Evolutionary conservation across 2,113 vertebrate genomes (phyloP).

Genomic region (Tichodroma muraria): DNA sequence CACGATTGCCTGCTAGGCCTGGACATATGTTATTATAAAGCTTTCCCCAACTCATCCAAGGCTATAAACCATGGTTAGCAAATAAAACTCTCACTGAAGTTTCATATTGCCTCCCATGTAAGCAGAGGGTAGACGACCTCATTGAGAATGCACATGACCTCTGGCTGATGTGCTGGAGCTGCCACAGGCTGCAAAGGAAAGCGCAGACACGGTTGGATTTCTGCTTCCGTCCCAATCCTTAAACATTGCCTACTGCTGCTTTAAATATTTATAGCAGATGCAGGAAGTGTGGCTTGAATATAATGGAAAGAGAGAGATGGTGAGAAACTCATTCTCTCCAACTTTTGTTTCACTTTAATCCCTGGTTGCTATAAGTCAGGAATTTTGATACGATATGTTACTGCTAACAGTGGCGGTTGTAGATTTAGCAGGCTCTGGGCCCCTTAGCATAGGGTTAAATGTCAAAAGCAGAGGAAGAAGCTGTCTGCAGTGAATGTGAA

Average conservation of each 20-base stretch:
- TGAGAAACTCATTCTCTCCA: not conserved
- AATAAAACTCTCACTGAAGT: not conserved
- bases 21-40: not conserved
- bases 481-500: slow-evolving; percentile 36
- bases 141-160: slow-evolving; percentile 35
- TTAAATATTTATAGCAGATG: slow-evolving; percentile 66
- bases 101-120: not conserved
- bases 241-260: slow-evolving; percentile 48
- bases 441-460: slow-evolving; percentile 42
- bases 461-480: slow-evolving; percentile 41
- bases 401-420: not conserved
- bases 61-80: not conserved
- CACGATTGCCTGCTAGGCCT: not conserved
- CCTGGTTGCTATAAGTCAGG: slow-evolving; percentile 23
- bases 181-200: not conserved
- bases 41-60: not conserved
- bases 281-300: slow-evolving; percentile 59
- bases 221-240: slow-evolving; percentile 38
- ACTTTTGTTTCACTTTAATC: slow-evolving; percentile 45
- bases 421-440: not conserved
- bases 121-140: not conserved
- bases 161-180: slow-evolving; percentile 6
- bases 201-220: slow-evolving; percentile 14
- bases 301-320: slow-evolving; percentile 2
- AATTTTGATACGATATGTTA: slow-evolving; percentile 19